These are phyloP conservation scores for Parazoanthus atlanticus DNA, from an alignment of 92 coral and sea anemone genomes.

Conservation along the genomic window DNA sequence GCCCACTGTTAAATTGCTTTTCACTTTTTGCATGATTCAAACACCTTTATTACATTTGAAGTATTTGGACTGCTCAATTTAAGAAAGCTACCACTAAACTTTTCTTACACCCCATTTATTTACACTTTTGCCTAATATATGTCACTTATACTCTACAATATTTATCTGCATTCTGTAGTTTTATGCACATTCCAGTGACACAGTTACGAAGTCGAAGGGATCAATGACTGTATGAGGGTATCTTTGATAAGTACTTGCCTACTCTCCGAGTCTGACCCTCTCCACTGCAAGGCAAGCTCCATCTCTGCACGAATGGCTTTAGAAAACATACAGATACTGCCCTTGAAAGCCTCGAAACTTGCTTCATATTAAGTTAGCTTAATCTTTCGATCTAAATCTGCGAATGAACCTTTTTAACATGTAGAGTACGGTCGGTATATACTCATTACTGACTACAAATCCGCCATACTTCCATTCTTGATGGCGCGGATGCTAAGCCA, in stretches of 20 bases:
- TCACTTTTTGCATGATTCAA: no score
- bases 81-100: no score
- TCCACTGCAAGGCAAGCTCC: neutral
- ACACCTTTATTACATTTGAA: no score
- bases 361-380: neutral
- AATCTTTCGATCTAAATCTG: neutral
- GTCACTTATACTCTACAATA: neutral
- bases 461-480: neutral
- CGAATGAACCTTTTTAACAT: neutral
- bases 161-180: neutral
- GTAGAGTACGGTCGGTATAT: no score
- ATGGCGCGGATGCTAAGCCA: conserved; percentile 10
- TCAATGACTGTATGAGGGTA: no score
- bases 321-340: neutral
- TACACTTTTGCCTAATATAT: neutral
- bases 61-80: no score
- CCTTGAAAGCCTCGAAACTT: neutral
- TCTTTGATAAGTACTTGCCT: neutral
- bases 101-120: neutral
- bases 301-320: neutral
- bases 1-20: no score
- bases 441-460: neutral
- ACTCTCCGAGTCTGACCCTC: neutral
- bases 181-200: neutral
- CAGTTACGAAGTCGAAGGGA: no score